These are phyloP conservation scores for Brenthis hecate DNA, from an alignment of 2,888 invertebrate species.

Conservation along the genomic window DNA sequence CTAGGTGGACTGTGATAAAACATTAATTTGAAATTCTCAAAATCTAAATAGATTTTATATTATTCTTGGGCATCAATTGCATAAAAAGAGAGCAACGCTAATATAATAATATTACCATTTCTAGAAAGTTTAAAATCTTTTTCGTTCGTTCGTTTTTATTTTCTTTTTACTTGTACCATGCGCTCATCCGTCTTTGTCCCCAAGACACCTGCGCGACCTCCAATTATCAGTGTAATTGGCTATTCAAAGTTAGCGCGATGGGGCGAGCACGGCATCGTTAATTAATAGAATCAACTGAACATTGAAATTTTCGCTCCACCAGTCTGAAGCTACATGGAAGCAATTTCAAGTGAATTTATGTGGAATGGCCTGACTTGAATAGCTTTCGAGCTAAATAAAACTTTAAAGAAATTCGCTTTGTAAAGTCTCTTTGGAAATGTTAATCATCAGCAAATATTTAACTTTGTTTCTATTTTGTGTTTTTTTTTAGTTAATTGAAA, in stretches of 20 bases:
- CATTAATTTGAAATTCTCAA: too few relatives aligned
- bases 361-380: constrained; percentile 48
- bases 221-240: constrained; percentile 81
- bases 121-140: neutral
- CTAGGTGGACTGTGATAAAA: too few relatives aligned
- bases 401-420: constrained; percentile 26
- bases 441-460: neutral
- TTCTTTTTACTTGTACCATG: constrained; percentile 40
- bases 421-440: constrained; percentile 9
- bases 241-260: constrained; percentile 74
- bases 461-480: too few relatives aligned
- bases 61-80: too few relatives aligned
- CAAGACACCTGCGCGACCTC: constrained; percentile 75
- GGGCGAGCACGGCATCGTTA: constrained; percentile 70
- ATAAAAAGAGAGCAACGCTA: neutral
- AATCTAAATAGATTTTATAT: too few relatives aligned
- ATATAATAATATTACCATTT: neutral
- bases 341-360: constrained; percentile 55
- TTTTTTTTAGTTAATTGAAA: neutral
- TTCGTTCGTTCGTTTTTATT: too few relatives aligned
- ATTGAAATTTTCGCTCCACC: constrained; percentile 75
- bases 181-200: constrained; percentile 56
- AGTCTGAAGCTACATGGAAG: constrained; percentile 51
- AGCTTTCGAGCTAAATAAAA: constrained; percentile 29
- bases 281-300: constrained; percentile 78